These are phyloP conservation scores for Mixornis gularis DNA, from an alignment of 2,113 vertebrate species.

Conservation along the genomic window DNA sequence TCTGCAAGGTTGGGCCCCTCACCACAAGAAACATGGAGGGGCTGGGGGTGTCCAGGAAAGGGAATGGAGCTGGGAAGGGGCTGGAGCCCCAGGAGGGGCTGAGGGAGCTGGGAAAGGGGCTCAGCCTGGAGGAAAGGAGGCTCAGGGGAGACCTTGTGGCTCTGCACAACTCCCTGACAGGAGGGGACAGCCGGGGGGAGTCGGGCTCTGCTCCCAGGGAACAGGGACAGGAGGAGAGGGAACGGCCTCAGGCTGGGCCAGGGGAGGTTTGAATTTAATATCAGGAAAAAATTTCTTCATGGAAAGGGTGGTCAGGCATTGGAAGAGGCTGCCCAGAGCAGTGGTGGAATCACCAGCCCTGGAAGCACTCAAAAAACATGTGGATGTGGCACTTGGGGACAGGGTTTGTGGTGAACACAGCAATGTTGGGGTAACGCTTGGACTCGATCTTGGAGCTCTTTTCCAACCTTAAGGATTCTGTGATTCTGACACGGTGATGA, in stretches of 20 bases:
- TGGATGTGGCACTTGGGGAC: background rate
- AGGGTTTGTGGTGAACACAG: fast-evolving
- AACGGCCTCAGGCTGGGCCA: fast-evolving
- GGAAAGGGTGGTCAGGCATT: background rate
- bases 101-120: background rate
- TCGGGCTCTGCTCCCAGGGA: background rate
- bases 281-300: background rate
- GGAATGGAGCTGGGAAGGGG: fast-evolving
- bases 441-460: background rate
- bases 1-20: background rate
- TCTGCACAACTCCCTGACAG: background rate
- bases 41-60: background rate
- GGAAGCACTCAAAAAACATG: fast-evolving
- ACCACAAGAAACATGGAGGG: background rate
- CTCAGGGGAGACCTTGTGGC: background rate
- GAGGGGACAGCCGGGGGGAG: background rate
- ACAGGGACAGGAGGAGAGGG: background rate
- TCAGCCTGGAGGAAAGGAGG: background rate
- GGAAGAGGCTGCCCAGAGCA: background rate
- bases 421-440: background rate
- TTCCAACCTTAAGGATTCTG: background rate
- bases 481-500: background rate
- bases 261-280: background rate
- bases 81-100: background rate
- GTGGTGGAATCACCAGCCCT: background rate